phyloP scores from a whole-genome alignment of 2,797 vertebrate genomes.

The Girardinus metallicus region DNA sequence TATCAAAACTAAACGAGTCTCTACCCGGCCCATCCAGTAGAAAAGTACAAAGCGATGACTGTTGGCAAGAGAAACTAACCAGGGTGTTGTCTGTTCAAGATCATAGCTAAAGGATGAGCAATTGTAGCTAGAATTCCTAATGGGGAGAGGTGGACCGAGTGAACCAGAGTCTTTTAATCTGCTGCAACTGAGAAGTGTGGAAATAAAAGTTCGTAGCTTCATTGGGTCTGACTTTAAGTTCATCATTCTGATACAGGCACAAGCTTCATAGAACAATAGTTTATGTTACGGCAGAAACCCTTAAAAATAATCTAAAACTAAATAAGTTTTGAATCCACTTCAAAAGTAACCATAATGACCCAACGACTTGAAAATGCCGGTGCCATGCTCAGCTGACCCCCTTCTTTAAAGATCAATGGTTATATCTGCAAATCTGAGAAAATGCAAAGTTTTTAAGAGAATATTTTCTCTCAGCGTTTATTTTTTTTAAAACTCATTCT shows the following conservation, averaged over 20 bases:
- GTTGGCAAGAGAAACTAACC: slow-evolving; percentile 7
- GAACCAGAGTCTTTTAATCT: background rate
- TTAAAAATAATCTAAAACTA: background rate
- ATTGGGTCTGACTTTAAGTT: background rate
- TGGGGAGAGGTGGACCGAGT: background rate
- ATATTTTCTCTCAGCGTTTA: background rate
- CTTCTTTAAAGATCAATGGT: no score
- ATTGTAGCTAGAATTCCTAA: slow-evolving; percentile 17
- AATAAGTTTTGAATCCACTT: background rate
- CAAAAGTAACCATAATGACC: background rate
- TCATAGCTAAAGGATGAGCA: slow-evolving; percentile 30
- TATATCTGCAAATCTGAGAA: background rate
- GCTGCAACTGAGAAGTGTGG: background rate
- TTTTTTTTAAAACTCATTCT: background rate
- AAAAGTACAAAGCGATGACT: slow-evolving; percentile 42
- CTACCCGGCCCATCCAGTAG: slow-evolving; percentile 43
- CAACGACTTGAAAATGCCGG: background rate
- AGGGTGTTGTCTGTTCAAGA: slow-evolving; percentile 40
- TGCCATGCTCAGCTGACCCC: background rate
- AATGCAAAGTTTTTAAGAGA: background rate
- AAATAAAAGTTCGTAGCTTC: background rate
- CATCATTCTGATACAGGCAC: background rate
- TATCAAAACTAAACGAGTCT: slow-evolving; percentile 39
- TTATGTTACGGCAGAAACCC: background rate
- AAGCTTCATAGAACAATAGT: background rate